Evolutionary conservation across 1,140 invertebrate species (phyloP).

Genomic region (Heliconius eleuchia): DNA sequence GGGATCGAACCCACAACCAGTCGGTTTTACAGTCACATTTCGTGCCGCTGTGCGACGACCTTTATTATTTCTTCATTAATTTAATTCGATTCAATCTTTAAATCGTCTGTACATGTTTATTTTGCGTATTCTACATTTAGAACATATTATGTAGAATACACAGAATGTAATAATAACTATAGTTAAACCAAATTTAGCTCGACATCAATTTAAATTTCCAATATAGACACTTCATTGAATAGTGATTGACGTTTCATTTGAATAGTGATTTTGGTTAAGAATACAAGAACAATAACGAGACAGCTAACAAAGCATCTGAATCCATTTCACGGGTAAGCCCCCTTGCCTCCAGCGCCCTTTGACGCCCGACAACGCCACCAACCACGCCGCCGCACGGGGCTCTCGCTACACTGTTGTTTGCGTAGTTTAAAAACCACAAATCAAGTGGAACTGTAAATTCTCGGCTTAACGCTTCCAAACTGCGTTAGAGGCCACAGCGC

Average conservation of each 20-base stretch:
- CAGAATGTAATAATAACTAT: neutral
- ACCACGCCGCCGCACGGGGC: neutral
- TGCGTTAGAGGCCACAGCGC: conserved; percentile 39
- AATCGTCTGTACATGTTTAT: neutral
- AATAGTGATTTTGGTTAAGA: conserved; percentile 27
- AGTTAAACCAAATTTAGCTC: neutral
- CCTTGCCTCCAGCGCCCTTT: conserved; percentile 3
- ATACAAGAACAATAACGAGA: conserved; percentile 1
- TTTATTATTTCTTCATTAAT: neutral
- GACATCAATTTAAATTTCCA: neutral
- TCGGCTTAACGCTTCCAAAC: conserved; percentile 43
- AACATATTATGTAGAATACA: neutral
- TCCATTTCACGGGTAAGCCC: neutral
- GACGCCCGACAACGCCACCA: conserved; percentile 1
- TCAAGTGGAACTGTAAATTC: conserved; percentile 44
- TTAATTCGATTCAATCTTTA: neutral
- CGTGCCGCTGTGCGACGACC: too few relatives aligned
- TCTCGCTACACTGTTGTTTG: conserved; percentile 26
- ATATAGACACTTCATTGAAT: conserved; percentile 25
- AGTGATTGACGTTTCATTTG: conserved; percentile 37
- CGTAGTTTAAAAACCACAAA: conserved; percentile 50
- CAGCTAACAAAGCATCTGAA: conserved; percentile 27
- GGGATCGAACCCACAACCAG: too few relatives aligned
- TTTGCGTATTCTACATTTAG: neutral
- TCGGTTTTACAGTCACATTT: too few relatives aligned